Evolutionary conservation across 1,140 invertebrate genomes (phyloP).

Genomic region (Ceratina japonica): DNA sequence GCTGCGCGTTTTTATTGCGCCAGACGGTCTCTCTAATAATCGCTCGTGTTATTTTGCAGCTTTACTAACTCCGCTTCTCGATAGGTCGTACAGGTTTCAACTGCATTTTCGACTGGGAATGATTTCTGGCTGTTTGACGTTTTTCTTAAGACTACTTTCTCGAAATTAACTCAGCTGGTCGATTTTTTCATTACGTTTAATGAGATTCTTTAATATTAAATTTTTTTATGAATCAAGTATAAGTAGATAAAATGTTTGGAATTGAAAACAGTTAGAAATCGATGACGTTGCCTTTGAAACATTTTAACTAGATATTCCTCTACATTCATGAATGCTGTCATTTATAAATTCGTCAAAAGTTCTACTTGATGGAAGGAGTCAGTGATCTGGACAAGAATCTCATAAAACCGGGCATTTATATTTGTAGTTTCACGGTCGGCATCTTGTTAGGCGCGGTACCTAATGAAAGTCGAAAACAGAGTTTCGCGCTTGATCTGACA

Average conservation of each 20-base stretch:
- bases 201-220: neutral
- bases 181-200: neutral
- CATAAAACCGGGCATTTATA: neutral
- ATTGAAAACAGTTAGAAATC: neutral
- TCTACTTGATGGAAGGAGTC: too few species aligned
- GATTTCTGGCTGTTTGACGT: neutral
- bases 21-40: constrained; percentile 21
- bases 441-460: neutral
- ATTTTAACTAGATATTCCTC: too few species aligned
- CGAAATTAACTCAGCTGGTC: too few species aligned
- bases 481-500: constrained; percentile 50
- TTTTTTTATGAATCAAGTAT: neutral
- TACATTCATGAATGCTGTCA: too few species aligned
- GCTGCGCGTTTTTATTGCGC: constrained; percentile 35
- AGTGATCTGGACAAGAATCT: neutral
- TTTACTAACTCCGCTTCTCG: constrained; percentile 49
- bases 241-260: neutral
- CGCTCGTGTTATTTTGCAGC: constrained; percentile 43
- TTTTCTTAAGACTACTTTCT: neutral
- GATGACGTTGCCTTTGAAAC: neutral
- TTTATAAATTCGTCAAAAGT: too few species aligned
- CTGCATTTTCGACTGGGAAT: constrained; percentile 2
- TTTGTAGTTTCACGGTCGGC: neutral
- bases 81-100: neutral
- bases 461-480: constrained; percentile 27